A percentile compares a stretch with the other conserved stretches of the same genome.
phyloP scores from a whole-genome alignment of 1,140 invertebrate species.

The Stegodyphus mimosarum region DNA sequence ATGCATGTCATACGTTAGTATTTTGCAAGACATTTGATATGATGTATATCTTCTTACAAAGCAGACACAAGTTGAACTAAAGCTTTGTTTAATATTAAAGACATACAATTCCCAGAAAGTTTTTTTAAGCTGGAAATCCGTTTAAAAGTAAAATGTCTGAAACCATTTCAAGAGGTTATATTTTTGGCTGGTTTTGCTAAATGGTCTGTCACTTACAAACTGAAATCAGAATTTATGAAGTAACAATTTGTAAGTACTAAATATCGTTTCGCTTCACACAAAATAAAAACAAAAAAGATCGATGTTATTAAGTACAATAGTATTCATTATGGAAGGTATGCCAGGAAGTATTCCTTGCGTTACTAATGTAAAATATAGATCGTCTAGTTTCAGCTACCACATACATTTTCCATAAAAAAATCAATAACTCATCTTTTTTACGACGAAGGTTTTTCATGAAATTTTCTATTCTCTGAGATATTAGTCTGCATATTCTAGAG shows the following conservation, averaged over 20 bases:
- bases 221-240: no score
- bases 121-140: neutral
- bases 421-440: slow-evolving; percentile 24
- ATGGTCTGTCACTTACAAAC: no score
- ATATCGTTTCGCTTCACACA: neutral
- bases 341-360: neutral
- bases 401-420: neutral
- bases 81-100: neutral
- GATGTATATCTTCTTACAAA: neutral
- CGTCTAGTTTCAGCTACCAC: neutral
- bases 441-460: slow-evolving; percentile 44
- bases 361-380: neutral
- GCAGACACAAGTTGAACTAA: neutral
- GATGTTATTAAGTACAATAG: neutral
- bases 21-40: no score
- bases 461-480: slow-evolving; percentile 8
- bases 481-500: slow-evolving; percentile 52
- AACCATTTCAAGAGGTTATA: no score
- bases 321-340: no score
- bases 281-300: neutral
- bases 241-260: no score
- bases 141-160: no score
- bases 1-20: no score
- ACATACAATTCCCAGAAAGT: neutral
- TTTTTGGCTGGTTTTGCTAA: no score